Evolutionary conservation across 2,888 invertebrate genomes (phyloP).

Genomic region (Hipparchia semele): DNA sequence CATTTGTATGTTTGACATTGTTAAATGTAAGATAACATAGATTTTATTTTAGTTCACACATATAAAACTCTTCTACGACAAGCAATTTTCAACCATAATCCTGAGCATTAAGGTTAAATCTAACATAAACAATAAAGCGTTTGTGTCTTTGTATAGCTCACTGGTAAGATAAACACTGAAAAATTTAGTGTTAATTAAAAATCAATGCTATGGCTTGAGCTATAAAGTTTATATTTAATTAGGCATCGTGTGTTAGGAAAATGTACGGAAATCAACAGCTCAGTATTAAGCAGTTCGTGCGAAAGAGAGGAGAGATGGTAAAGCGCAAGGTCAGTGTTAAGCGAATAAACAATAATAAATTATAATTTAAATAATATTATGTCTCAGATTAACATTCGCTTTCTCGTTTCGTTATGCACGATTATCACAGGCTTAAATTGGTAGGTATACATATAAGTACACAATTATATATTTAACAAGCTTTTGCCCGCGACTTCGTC

Average conservation of each 20-base stretch:
- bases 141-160: slow-evolving; percentile 47
- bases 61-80: slow-evolving; percentile 27
- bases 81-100: slow-evolving; percentile 43
- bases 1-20: slow-evolving; percentile 75
- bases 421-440: background rate
- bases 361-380: slow-evolving; percentile 42
- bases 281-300: slow-evolving; percentile 50
- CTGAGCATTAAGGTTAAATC: slow-evolving; percentile 42
- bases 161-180: slow-evolving; percentile 70
- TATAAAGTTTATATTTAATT: slow-evolving; percentile 52
- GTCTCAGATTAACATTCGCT: slow-evolving; percentile 20
- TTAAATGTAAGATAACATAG: slow-evolving; percentile 76
- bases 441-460: no score
- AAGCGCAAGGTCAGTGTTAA: slow-evolving; percentile 66
- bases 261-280: slow-evolving; percentile 63
- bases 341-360: slow-evolving; percentile 59
- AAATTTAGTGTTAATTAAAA: slow-evolving; percentile 50
- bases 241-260: slow-evolving; percentile 58
- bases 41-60: slow-evolving; percentile 32
- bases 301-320: slow-evolving; percentile 54
- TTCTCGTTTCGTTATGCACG: slow-evolving; percentile 25
- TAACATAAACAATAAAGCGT: slow-evolving; percentile 29
- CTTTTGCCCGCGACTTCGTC: no score
- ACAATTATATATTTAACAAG: no score
- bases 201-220: slow-evolving; percentile 45